Conservation (phyloP, 2,113 vertebrate species). For the Diglossa brunneiventris region DNA sequence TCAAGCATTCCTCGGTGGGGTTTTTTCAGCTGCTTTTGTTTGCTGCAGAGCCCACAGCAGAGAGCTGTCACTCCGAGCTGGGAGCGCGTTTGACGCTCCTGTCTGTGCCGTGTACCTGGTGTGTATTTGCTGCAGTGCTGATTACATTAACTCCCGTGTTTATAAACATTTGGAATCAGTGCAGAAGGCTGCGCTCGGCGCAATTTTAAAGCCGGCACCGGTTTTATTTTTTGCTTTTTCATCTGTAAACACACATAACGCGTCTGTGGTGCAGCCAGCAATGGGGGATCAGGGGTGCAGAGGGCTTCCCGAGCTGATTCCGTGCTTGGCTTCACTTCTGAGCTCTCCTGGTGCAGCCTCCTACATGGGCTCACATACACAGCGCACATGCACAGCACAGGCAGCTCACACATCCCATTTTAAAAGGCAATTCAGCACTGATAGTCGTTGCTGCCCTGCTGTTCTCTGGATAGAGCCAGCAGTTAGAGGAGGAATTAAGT, state of each 20-base stretch:
- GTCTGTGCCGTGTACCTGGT: slow-evolving; percentile 66
- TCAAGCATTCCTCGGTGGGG: background rate
- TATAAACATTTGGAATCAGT: slow-evolving; percentile 74
- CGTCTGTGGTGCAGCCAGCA: background rate
- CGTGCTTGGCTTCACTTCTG: slow-evolving; percentile 10
- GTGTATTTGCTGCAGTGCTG: slow-evolving; percentile 75
- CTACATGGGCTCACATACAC: fast-evolving
- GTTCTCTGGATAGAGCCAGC: background rate
- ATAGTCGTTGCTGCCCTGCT: background rate
- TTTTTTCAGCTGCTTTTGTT: slow-evolving; percentile 48
- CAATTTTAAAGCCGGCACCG: slow-evolving; percentile 31
- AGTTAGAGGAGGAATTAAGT: background rate
- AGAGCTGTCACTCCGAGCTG: slow-evolving; percentile 30
- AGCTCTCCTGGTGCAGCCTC: background rate
- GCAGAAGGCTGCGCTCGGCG: slow-evolving; percentile 34
- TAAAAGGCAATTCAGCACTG: background rate
- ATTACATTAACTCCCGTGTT: slow-evolving; percentile 75
- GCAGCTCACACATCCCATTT: background rate
- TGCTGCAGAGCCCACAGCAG: slow-evolving; percentile 37
- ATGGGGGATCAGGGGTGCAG: slow-evolving; percentile 19
- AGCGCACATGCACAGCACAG: fast-evolving
- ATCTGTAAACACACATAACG: slow-evolving; percentile 18
- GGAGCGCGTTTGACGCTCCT: slow-evolving; percentile 43
- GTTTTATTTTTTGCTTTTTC: slow-evolving; percentile 50
- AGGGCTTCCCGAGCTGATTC: slow-evolving; percentile 17